Base-by-base conservation (phyloP, 2,113 vertebrate genomes). In the Lynx canadensis region DNA sequence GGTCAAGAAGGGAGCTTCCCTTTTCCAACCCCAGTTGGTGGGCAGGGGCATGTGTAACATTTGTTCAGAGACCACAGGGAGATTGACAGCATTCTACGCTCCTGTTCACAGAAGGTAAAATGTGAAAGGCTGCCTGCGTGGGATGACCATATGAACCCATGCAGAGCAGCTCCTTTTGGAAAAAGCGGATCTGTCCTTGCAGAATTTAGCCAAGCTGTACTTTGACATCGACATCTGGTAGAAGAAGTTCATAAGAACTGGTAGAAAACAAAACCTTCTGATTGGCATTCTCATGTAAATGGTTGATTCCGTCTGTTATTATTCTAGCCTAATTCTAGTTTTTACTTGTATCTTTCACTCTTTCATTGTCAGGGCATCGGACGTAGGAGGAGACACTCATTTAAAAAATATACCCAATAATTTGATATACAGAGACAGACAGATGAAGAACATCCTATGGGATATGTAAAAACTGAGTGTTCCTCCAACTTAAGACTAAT, bases 161-260 rank as follows among this genome's bases (percentile, higher is more conserved):
- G n/a, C 41, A 78, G 7, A 87, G 69, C 14, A 23, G 80, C 27
- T 93, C 68, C 81, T 66, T 79, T 68, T 60, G 66, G 85, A 60
- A 83, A 96, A 88, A 89, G 85, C 27, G 91, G 78, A 85, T 91
- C 45, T 65, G 69, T 94, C 71, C 66, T 94, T 74, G 60, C 76
- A 95, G 60, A 83, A 79, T 36, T 85, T 48, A 82, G 48, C 82
- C 68, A 97, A 91, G 31, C 76, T 89, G 69, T 97, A 41, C 74
- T 97, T 82, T 33, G 68, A 60, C 7, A 19, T 41, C 31, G 66
- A 36, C 95, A 92, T 81, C 87, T 94, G 92, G 74, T 48, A 23
- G 60, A 79, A 88, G 65, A 69, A 69, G 60, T 94, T 95, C 73
- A 66, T 78, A 81, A 95, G 89, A 95, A 45, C 79, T 76, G 9